These are phyloP conservation scores for Pseudotriccus pelzelni DNA, from an alignment of 2,797 vertebrate genomes.

Conservation along the genomic window DNA sequence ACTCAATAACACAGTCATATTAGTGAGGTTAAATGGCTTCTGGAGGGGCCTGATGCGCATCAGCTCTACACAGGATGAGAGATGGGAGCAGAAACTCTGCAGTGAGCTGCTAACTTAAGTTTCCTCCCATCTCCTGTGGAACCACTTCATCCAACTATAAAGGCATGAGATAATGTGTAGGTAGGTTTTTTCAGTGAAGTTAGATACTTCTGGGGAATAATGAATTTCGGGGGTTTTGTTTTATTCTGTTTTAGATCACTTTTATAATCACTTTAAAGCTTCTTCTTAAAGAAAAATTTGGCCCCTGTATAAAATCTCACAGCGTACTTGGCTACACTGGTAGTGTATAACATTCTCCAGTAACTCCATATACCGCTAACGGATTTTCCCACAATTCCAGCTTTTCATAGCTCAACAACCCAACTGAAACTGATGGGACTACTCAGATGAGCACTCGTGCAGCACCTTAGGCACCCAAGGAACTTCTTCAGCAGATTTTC, in stretches of 20 bases:
- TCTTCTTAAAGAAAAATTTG: not conserved
- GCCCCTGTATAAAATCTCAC: not conserved
- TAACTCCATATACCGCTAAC: accelerated
- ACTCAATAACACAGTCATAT: slow-evolving; percentile 35
- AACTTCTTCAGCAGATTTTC: not conserved
- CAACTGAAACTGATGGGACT: not conserved
- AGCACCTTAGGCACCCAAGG: not conserved
- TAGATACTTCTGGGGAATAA: not conserved
- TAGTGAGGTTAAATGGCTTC: slow-evolving; percentile 25
- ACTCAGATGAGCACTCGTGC: accelerated
- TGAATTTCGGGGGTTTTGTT: not conserved
- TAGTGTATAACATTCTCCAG: not conserved
- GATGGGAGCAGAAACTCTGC: not conserved
- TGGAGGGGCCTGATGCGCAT: not conserved
- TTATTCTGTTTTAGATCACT: not conserved
- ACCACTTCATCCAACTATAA: accelerated
- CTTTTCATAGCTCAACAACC: not conserved
- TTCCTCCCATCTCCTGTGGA: not conserved
- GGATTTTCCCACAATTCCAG: not conserved
- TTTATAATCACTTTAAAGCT: not conserved
- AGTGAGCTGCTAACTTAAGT: not conserved
- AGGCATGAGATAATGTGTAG: not conserved
- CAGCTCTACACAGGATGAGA: not conserved
- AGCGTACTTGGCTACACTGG: not conserved
- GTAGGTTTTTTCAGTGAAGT: not conserved